Evolutionary conservation across 1,140 invertebrate species (phyloP), one percentile per base, ranked within the genome.

Genomic region (Drosophila elegans): DNA sequence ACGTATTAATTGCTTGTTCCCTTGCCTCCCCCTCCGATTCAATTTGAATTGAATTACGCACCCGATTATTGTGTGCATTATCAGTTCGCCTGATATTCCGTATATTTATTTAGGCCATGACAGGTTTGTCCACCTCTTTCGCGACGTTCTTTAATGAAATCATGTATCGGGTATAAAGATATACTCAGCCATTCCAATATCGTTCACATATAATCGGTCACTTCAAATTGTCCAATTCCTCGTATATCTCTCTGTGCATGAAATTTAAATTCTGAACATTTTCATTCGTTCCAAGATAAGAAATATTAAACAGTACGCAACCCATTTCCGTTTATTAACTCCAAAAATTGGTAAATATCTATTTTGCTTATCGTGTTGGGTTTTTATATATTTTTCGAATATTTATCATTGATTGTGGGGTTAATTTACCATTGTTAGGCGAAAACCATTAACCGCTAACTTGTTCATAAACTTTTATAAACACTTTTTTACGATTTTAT

Each of bases 21-120:
- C 62, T 10, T 25, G 12, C 21, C 34, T 25, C 16, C 51, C 49
- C 64, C 9, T 16, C 27, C 51, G 41, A 71, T 57, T 13, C 68
- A 57, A 72, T 72, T 72, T 72, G 64, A 72, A 71, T 72, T 72
- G 66, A 72, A 72, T 72, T 72, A 72, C 68, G 68, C 68, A 34
- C 66, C 68, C 68, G 68, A 72, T 72, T 72, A 72, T 71, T 72
- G 66, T 41, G 36, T 72, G 68, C 66, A 72, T 71, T 72, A 72
- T 72, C 68, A 72, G 68, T 44, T 36, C 21, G 46, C 9, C 12
- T 21, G 54, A 57, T 41, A 67, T 10, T 13, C 44, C 4, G 1
- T 11, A 3, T 32, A 71, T 72, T 72, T 71, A 72, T 71, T 72
- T 71, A 72, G 67, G 67, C 42, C 67, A 71, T 41, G 67, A 71